These are phyloP conservation scores for Drosophila teissieri DNA, from an alignment of 1,140 invertebrate species.

Conservation along the genomic window DNA sequence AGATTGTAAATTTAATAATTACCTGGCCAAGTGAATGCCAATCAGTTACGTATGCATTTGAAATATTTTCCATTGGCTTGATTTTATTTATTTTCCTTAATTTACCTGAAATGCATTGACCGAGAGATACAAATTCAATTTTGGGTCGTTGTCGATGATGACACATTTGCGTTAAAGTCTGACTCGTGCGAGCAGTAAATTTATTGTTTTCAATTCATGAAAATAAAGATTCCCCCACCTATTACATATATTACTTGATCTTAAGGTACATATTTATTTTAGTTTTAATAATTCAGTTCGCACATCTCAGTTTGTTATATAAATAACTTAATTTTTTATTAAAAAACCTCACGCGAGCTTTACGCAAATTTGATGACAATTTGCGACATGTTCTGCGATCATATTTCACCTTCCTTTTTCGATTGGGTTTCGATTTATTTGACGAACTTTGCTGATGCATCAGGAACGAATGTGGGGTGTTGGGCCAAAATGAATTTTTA, in stretches of 20 bases:
- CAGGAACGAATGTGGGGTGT: slow-evolving; percentile 18
- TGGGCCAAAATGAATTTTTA: slow-evolving; percentile 25
- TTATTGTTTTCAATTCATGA: neutral
- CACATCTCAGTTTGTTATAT: slow-evolving; percentile 17
- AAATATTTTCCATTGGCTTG: slow-evolving; percentile 8
- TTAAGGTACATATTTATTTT: too few species aligned
- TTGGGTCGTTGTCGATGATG: slow-evolving; percentile 53
- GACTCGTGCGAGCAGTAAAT: slow-evolving; percentile 7
- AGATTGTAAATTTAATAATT: slow-evolving; percentile 42
- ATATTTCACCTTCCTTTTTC: slow-evolving; percentile 66
- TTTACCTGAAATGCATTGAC: slow-evolving; percentile 57
- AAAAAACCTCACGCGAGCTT: slow-evolving; percentile 39
- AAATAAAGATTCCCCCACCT: too few species aligned
- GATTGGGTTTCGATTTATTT: slow-evolving; percentile 46
- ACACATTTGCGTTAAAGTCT: slow-evolving; percentile 47
- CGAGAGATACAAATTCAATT: slow-evolving; percentile 32
- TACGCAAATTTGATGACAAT: slow-evolving; percentile 38
- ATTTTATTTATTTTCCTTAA: slow-evolving; percentile 11
- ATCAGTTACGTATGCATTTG: slow-evolving; percentile 36
- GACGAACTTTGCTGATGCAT: slow-evolving; percentile 30
- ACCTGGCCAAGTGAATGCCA: slow-evolving; percentile 66
- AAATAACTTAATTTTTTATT: slow-evolving; percentile 8
- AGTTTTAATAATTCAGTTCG: neutral
- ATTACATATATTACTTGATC: too few species aligned
- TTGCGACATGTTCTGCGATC: slow-evolving; percentile 51